Evolutionary conservation across 1,140 invertebrate species (phyloP).

Genomic region (Zaprionus tsacasi): DNA sequence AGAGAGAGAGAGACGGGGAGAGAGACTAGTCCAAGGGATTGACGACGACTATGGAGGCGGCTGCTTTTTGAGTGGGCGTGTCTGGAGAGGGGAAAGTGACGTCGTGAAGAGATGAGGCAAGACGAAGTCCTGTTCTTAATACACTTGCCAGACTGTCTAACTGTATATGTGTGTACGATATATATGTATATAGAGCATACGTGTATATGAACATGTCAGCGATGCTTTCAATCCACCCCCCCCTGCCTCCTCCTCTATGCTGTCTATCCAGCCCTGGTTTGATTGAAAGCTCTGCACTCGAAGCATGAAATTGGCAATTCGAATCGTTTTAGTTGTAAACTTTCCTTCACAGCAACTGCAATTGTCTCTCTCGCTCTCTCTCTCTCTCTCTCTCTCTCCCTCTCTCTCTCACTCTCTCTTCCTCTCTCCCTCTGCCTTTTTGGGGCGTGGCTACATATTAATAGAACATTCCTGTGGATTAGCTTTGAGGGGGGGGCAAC

Average conservation of each 20-base stretch:
- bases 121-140: constrained; percentile 22
- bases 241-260: neutral
- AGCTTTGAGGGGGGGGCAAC: neutral
- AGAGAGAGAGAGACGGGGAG: neutral
- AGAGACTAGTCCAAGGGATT: constrained; percentile 8
- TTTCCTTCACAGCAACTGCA: constrained; percentile 34
- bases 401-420: neutral
- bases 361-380: constrained; percentile 19
- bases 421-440: neutral
- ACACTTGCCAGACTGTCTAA: constrained; percentile 30
- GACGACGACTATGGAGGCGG: neutral
- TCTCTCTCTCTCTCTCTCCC: neutral
- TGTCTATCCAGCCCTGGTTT: constrained; percentile 32
- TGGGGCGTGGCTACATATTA: constrained; percentile 17
- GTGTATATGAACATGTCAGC: constrained; percentile 42
- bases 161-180: constrained; percentile 12
- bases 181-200: constrained; percentile 13
- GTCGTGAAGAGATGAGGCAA: constrained; percentile 28
- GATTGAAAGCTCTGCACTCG: constrained; percentile 65
- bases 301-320: constrained; percentile 78
- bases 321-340: constrained; percentile 76
- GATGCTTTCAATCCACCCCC: neutral
- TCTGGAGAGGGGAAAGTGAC: constrained; percentile 16
- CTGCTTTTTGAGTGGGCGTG: constrained; percentile 1
- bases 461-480: constrained; percentile 46